phyloP scores from a whole-genome alignment of 1,140 invertebrate species.

The Ceratoteleas bidentatus region DNA sequence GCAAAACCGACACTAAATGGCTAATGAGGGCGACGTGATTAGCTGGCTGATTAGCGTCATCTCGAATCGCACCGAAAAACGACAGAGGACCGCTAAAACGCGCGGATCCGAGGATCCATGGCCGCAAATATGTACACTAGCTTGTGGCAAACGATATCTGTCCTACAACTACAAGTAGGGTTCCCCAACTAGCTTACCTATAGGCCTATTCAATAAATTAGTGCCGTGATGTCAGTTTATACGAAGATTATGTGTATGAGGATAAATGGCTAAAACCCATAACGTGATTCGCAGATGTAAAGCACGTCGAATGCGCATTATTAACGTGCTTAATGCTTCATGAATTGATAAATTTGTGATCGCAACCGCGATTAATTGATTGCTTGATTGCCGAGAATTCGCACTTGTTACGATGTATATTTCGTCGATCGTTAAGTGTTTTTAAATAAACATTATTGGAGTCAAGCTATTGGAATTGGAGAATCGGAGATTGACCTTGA shows the following conservation, averaged over 20 bases:
- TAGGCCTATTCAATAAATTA: conserved; percentile 80
- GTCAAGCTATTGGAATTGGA: no score
- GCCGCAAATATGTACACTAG: conserved; percentile 56
- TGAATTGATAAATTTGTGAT: not conserved
- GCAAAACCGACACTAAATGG: conserved; percentile 17
- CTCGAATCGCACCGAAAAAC: conserved; percentile 10
- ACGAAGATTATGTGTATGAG: conserved; percentile 70
- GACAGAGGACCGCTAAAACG: not conserved
- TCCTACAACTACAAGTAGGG: conserved; percentile 66
- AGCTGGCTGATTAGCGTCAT: conserved; percentile 9
- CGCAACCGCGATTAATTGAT: no score
- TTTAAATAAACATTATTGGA: no score
- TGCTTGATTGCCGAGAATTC: no score
- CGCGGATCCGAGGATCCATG: conserved; percentile 34
- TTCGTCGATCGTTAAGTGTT: no score
- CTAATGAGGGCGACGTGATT: not conserved
- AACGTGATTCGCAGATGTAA: conserved; percentile 36
- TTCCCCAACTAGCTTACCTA: conserved; percentile 76
- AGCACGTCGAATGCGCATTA: conserved; percentile 15
- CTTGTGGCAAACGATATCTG: conserved; percentile 64
- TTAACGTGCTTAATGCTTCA: not conserved
- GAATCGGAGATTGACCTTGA: no score
- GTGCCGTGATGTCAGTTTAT: conserved; percentile 79
- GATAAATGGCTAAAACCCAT: conserved; percentile 54
- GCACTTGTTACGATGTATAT: no score